Evolutionary conservation across 2,113 vertebrate genomes (phyloP), one percentile per base, ranked within the genome.

Genomic region (Coptodon bakossiorum): DNA sequence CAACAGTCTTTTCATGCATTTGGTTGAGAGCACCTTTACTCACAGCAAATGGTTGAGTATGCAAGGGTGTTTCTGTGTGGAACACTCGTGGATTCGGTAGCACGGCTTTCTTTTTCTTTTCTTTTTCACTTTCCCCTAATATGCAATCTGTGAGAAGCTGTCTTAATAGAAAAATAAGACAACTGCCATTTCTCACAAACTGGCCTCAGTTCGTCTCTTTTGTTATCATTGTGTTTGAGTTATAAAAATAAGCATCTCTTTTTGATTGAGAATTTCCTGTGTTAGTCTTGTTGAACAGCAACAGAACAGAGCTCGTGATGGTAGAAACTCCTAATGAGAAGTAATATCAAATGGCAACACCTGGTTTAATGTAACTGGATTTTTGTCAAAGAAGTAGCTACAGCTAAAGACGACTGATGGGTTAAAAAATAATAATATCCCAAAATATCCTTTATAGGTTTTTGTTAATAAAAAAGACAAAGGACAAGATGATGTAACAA

Each of bases 131-230:
- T 36, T 7, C 17, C 13, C 14, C 66, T 66, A 56, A 92, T 95
- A 96, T 96, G 94, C 94, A 95, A 94, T 93, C 80, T 89, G 88
- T 93, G 85, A 81, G 50, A 48, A 40, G 88, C 86, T 88, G 81
- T 91, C 89, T 84, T 82, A 71, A 91, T 63, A 8, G 53, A 24
- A 29, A 27, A 56, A 78, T 8, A 16, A 38, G 81, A 81, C 54
- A 11, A 61, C 17, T 12, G n/a, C 11, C 48, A 6, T 57, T 76
- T 80, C 57, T 89, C 61, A 66, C 83, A 48, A 19, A 22, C 29
- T 76, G 6, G 56, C 40, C 38, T 61, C 84, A 45, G 83, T 73
- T 54, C 14, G 19, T 57, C 12, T 34, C 9, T 29, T 27, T 14
- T 14, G 40, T 7, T 82, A 8, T 80, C 17, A 4, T 63, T 61